phyloP scores from a whole-genome alignment of 2,113 vertebrate genomes.

The Morphnarchus princeps region DNA sequence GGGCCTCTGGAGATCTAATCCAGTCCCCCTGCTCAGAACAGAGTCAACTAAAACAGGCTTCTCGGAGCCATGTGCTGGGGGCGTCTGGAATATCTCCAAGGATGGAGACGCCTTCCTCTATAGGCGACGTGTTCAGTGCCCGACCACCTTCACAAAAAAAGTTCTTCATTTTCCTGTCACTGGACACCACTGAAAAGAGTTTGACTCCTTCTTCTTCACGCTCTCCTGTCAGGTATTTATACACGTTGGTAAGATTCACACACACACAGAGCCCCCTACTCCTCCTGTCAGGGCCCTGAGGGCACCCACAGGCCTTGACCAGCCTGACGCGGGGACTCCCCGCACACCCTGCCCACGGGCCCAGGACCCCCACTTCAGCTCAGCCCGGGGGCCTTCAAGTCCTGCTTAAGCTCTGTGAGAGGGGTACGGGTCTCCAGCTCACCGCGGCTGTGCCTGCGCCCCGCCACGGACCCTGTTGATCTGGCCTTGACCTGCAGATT shows the following conservation, averaged over 20 bases:
- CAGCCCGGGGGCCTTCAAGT: background rate
- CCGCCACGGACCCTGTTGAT: background rate
- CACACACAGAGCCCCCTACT: no score
- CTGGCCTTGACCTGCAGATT: background rate
- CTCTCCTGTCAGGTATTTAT: background rate
- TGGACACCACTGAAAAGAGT: background rate
- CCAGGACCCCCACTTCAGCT: background rate
- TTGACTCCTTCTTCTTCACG: background rate
- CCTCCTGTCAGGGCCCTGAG: no score
- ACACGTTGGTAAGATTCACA: background rate
- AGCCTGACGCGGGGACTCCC: background rate
- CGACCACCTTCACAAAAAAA: background rate
- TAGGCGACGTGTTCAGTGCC: background rate
- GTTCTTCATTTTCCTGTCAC: background rate
- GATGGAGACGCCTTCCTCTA: background rate
- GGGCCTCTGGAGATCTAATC: background rate
- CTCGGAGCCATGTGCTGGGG: background rate
- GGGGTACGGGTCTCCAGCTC: background rate
- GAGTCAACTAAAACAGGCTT: background rate
- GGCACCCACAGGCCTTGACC: background rate
- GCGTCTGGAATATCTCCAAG: background rate
- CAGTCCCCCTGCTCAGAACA: background rate
- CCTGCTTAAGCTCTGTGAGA: background rate
- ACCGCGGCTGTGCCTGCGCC: background rate
- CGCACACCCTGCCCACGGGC: background rate